Evolutionary conservation across 2,797 vertebrate genomes (phyloP), one percentile per base, ranked within the genome.

Genomic region (Ctenopoma kingsleyae): DNA sequence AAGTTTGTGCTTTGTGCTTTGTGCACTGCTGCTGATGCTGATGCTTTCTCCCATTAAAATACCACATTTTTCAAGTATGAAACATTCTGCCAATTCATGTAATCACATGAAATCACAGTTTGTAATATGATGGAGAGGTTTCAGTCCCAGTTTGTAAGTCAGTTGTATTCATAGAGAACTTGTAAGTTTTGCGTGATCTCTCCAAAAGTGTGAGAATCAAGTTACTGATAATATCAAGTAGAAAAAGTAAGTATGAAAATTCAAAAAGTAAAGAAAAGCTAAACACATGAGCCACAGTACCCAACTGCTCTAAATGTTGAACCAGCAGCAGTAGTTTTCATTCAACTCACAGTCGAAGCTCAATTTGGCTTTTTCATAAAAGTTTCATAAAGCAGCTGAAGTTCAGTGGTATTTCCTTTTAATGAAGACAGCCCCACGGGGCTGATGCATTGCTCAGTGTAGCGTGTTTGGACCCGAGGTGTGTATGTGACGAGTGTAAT

Each of bases 331-430:
- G 22, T 51, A 9, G 35, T 52, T 67, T 25, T 55, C 13, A 63
- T 30, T 66, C 43, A 30, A 8, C 38, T 32, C 27, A 10, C 22
- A 11, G 17, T 30, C 22, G 36, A 49, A 60, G 55, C 40, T 70
- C 44, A 4, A 16, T 50, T 17, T 77, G 58, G 57, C 54, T 50
- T 71, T 71, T 71, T 73, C 46, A 67, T 49, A 10, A 72, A 78
- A 69, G 51, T 74, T 71, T 43, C 13, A 10, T 57, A 2, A 49
- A 61, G 4, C n/a, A 46, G 52, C 53, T 48, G 19, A 78, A 67
- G 63, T 71, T 74, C 52, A 43, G 58, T 67, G 56, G 23, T 41
- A 59, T 74, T 71, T 79, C 41, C 32, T 59, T 58, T 55, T 73
- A 74, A 70, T 50, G 48, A 43, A 51, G 65, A 44, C 4, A n/a